phyloP scores from a whole-genome alignment of 1,140 invertebrate species.

The Pararge aegeria region DNA sequence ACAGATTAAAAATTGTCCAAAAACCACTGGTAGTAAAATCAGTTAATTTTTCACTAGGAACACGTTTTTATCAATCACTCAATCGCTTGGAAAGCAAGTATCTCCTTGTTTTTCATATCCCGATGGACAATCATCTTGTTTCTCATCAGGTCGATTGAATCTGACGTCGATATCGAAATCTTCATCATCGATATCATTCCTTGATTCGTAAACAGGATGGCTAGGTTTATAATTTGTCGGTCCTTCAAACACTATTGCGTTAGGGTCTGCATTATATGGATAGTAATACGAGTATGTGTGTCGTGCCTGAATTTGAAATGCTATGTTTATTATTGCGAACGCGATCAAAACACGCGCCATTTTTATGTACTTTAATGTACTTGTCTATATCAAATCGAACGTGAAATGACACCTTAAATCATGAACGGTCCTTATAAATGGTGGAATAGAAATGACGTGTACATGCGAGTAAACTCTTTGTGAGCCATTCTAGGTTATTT shows the following conservation, averaged over 20 bases:
- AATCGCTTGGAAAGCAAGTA: conserved; percentile 42
- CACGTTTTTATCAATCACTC: conserved; percentile 7
- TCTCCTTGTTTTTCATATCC: conserved; percentile 27
- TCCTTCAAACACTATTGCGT: conserved; percentile 48
- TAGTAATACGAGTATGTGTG: conserved; percentile 25
- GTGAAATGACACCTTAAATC: conserved; percentile 13
- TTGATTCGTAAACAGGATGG: background rate
- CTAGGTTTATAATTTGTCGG: conserved; percentile 43
- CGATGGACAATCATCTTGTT: conserved; percentile 10
- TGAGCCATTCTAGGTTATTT: conserved; percentile 13
- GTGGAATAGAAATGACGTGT: conserved; percentile 12
- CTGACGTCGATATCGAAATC: conserved; percentile 39
- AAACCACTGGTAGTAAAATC: no score
- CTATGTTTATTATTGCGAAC: background rate
- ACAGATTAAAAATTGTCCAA: no score
- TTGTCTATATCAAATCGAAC: conserved; percentile 1
- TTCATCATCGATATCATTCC: conserved; percentile 31
- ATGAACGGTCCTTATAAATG: conserved; percentile 20
- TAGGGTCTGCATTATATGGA: conserved; percentile 30
- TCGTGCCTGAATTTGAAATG: background rate
- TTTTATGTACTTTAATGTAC: background rate
- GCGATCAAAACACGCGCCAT: background rate
- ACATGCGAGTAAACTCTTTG: background rate
- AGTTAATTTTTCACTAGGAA: no score
- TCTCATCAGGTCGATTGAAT: conserved; percentile 19